phyloP scores from a whole-genome alignment of 2,113 vertebrate genomes.

The Dinomys branickii region DNA sequence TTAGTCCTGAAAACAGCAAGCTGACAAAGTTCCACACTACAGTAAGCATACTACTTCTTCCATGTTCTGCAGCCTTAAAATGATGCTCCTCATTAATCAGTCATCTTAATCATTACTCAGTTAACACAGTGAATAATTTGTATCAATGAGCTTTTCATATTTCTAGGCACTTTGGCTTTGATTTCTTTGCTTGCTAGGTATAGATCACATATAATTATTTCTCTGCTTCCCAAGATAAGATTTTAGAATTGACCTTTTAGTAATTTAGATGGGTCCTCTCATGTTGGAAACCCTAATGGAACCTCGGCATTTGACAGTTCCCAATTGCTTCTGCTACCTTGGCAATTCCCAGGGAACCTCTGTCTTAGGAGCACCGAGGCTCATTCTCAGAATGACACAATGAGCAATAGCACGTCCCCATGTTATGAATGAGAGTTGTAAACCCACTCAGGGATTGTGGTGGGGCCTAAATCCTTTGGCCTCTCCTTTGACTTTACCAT shows the following conservation, averaged over 20 bases:
- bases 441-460: background rate
- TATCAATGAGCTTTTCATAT: background rate
- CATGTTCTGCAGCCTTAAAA: background rate
- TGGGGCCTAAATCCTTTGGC: background rate
- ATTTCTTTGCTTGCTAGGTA: background rate
- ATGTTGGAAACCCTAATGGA: background rate
- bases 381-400: background rate
- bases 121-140: constrained; percentile 44
- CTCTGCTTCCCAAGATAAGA: background rate
- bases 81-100: background rate
- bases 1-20: background rate
- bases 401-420: background rate
- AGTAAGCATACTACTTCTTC: background rate
- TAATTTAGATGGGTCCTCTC: background rate
- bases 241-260: background rate
- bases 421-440: background rate
- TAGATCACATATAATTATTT: background rate
- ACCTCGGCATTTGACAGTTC: background rate
- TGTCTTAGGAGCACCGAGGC: background rate
- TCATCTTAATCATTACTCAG: background rate
- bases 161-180: background rate
- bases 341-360: background rate
- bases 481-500: background rate
- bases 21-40: background rate
- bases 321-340: too few relatives aligned